Conservation (phyloP, 2,888 invertebrate genomes). For the Xestia rhomboidea region DNA sequence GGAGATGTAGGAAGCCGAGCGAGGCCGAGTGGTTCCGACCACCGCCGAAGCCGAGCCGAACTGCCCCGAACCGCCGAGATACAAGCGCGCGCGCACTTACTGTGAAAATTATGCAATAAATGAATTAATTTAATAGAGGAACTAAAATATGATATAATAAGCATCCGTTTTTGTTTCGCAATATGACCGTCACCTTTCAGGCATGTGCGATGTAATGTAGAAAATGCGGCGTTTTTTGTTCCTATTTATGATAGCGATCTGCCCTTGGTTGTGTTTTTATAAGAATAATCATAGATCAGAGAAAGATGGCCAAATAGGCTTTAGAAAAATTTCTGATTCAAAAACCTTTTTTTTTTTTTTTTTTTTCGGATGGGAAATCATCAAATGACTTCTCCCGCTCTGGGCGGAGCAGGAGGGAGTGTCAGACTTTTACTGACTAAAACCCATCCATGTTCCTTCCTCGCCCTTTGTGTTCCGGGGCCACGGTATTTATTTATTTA, state of each 20-base stretch:
- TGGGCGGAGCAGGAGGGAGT: no score
- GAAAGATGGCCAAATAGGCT: neutral
- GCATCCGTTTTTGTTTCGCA: conserved; percentile 59
- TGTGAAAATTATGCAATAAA: conserved; percentile 62
- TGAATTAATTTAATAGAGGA: conserved; percentile 62
- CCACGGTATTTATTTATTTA: no score
- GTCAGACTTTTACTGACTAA: no score
- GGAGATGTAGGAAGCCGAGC: conserved; percentile 79
- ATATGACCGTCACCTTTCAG: conserved; percentile 62
- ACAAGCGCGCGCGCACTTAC: conserved; percentile 39
- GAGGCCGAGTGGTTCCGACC: conserved; percentile 76
- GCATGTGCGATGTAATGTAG: conserved; percentile 18
- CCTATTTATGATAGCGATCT: conserved; percentile 21
- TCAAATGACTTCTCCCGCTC: no score
- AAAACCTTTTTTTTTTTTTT: no score
- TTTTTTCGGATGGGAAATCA: no score
- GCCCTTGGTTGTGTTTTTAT: conserved; percentile 4
- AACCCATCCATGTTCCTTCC: no score
- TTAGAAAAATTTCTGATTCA: neutral
- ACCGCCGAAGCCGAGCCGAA: conserved; percentile 55
- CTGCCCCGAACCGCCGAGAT: conserved; percentile 57
- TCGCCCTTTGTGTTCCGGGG: no score
- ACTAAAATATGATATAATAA: conserved; percentile 65
- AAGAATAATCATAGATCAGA: neutral
- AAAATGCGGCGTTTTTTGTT: conserved; percentile 39